Evolutionary conservation across 92 coral and sea anemone species (phyloP).

Genomic region (Palythoa heliodiscus): DNA sequence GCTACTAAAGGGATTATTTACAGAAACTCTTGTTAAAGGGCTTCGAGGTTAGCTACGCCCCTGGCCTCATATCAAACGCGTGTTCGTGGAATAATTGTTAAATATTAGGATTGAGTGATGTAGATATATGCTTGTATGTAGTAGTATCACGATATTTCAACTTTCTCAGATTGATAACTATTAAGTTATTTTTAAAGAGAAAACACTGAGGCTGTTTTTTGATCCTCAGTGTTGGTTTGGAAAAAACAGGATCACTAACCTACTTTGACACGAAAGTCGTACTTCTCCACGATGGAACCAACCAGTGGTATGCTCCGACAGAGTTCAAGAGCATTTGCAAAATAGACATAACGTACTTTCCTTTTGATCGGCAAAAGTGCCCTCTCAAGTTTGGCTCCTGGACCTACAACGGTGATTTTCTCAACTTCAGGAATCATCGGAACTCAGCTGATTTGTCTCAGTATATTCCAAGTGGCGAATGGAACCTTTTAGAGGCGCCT

Average conservation of each 20-base stretch:
- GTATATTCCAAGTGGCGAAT: conserved; percentile 91
- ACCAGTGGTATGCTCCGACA: conserved; percentile 92
- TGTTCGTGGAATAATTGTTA: too few relatives aligned
- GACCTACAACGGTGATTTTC: conserved; percentile 87
- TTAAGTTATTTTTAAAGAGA: background rate
- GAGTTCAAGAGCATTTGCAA: conserved; percentile 99
- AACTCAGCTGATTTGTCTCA: conserved; percentile 76
- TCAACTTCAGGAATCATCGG: conserved; percentile 71
- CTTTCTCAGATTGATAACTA: too few relatives aligned
- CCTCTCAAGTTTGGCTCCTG: conserved; percentile 94
- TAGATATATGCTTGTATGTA: too few relatives aligned
- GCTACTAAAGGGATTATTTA: too few relatives aligned
- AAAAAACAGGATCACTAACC: conserved; percentile 96
- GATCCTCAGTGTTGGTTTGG: conserved; percentile 76
- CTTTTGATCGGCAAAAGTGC: conserved; percentile 92
- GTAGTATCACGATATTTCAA: background rate
- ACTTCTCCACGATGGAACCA: conserved; percentile 69
- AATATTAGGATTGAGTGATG: too few relatives aligned
- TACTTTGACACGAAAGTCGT: conserved; percentile 84
- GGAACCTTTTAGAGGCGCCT: conserved; percentile 82
- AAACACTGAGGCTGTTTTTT: background rate
- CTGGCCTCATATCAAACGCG: too few relatives aligned
- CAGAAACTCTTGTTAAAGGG: too few relatives aligned
- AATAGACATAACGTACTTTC: conserved; percentile 87
- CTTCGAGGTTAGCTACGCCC: too few relatives aligned